Evolutionary conservation across 2,113 vertebrate genomes (phyloP).

Genomic region (Poicephalus gulielmi): DNA sequence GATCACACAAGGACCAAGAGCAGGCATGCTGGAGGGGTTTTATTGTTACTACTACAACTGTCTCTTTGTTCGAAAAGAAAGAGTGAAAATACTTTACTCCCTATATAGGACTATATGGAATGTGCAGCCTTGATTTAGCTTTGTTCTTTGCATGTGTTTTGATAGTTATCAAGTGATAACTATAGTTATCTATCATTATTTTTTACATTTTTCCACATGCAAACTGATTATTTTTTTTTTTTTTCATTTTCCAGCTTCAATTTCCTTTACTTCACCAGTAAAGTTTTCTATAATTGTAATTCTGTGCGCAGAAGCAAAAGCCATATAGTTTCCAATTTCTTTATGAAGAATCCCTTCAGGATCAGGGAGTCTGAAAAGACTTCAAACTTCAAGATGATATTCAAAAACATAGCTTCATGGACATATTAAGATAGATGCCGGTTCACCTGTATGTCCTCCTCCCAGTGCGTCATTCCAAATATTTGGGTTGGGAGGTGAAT

Average conservation of each 20-base stretch:
- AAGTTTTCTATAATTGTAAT: neutral
- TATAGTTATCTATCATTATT: neutral
- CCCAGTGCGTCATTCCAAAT: neutral
- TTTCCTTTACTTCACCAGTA: neutral
- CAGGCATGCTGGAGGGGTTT: neutral
- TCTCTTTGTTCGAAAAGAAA: neutral
- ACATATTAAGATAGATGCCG: neutral
- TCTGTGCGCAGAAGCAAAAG: neutral
- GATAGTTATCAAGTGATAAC: neutral
- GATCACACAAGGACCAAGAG: neutral
- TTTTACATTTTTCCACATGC: neutral
- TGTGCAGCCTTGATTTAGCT: neutral
- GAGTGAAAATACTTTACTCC: neutral
- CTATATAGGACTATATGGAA: neutral
- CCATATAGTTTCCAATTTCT: neutral
- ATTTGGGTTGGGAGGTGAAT: neutral
- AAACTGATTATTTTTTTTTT: neutral
- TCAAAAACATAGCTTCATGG: neutral
- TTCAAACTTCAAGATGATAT: neutral
- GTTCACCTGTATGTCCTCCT: neutral
- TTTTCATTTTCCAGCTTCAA: neutral
- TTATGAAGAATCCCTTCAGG: neutral
- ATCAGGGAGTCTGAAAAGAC: neutral
- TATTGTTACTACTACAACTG: neutral
- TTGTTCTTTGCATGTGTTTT: neutral